These are phyloP conservation scores for Myocastor coypus DNA, from an alignment of 2,113 vertebrate species.

Conservation along the genomic window DNA sequence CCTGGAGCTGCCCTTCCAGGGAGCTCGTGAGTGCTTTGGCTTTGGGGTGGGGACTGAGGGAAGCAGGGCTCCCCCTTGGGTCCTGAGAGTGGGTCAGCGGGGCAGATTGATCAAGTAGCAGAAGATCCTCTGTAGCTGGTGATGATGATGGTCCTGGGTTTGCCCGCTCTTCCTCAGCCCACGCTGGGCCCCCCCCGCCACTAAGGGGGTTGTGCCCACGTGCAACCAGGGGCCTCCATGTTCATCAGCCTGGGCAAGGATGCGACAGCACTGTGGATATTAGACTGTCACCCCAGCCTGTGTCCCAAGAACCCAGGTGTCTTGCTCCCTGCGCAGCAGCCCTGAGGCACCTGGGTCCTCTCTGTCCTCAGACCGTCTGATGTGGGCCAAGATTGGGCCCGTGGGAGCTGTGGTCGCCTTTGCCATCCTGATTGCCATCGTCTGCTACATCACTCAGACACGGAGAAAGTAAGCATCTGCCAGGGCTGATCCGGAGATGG, in stretches of 20 bases:
- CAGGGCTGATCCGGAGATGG: not conserved
- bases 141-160: no score
- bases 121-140: not conserved
- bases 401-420: slow-evolving; percentile 86
- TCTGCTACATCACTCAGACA: slow-evolving; percentile 86
- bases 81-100: not conserved
- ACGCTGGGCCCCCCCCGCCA: no score
- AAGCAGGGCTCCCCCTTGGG: no score
- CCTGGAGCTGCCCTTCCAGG: slow-evolving; percentile 92
- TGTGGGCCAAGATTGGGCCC: slow-evolving; percentile 86
- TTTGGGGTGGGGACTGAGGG: not conserved
- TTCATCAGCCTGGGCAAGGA: not conserved
- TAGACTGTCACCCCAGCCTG: rapidly evolving
- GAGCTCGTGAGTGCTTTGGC: slow-evolving; percentile 90
- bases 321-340: not conserved
- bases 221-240: not conserved
- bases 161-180: rapidly evolving
- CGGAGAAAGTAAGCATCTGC: slow-evolving; percentile 83
- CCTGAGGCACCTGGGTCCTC: not conserved
- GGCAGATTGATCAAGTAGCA: rapidly evolving
- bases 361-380: slow-evolving; percentile 81
- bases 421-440: slow-evolving; percentile 85
- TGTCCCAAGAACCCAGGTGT: not conserved
- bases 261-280: not conserved
- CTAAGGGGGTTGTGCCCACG: not conserved